Percentiles rank a stretch among this genome's conserved stretches.
Conservation (phyloP, 1,140 invertebrate genomes). For the Drepana arcuata region DNA sequence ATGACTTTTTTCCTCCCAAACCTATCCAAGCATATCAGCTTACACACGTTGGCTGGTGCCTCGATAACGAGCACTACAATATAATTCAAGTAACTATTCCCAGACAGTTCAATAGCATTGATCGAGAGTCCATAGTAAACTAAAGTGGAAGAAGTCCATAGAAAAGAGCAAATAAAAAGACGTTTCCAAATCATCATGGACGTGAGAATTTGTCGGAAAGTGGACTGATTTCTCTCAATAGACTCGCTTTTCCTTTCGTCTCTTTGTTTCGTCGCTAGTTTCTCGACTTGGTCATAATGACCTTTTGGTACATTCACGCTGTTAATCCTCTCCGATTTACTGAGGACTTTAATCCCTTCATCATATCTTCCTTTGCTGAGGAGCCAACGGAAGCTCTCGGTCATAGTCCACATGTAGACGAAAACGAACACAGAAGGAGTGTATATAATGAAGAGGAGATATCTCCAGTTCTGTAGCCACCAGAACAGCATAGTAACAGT, state of each 20-base stretch:
- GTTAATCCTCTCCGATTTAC: slow-evolving; percentile 78
- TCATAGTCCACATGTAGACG: slow-evolving; percentile 74
- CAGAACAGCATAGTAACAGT: slow-evolving; percentile 78
- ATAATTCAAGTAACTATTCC: slow-evolving; percentile 76
- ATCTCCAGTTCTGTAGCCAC: slow-evolving; percentile 80
- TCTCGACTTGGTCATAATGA: slow-evolving; percentile 56
- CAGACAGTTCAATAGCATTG: slow-evolving; percentile 77
- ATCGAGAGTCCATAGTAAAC: slow-evolving; percentile 87
- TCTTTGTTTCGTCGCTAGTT: slow-evolving; percentile 50
- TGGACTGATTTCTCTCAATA: slow-evolving; percentile 45
- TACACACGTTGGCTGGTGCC: slow-evolving; percentile 75
- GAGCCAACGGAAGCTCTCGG: slow-evolving; percentile 82
- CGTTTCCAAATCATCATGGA: slow-evolving; percentile 75
- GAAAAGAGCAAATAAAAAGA: slow-evolving; percentile 77
- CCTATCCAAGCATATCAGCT: slow-evolving; percentile 75
- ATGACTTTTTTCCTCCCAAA: slow-evolving; percentile 77
- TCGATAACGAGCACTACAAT: slow-evolving; percentile 73
- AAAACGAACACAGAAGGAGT: slow-evolving; percentile 77
- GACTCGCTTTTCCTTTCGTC: slow-evolving; percentile 48
- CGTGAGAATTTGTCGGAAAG: slow-evolving; percentile 72
- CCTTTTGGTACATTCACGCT: slow-evolving; percentile 74
- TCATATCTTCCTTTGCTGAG: slow-evolving; percentile 81
- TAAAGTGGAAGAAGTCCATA: slow-evolving; percentile 80
- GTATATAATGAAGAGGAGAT: slow-evolving; percentile 79
- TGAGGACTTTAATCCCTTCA: slow-evolving; percentile 75